Evolutionary conservation across 2,888 invertebrate genomes (phyloP), one percentile per base, ranked within the genome.

Genomic region (Neoascia interrupta): DNA sequence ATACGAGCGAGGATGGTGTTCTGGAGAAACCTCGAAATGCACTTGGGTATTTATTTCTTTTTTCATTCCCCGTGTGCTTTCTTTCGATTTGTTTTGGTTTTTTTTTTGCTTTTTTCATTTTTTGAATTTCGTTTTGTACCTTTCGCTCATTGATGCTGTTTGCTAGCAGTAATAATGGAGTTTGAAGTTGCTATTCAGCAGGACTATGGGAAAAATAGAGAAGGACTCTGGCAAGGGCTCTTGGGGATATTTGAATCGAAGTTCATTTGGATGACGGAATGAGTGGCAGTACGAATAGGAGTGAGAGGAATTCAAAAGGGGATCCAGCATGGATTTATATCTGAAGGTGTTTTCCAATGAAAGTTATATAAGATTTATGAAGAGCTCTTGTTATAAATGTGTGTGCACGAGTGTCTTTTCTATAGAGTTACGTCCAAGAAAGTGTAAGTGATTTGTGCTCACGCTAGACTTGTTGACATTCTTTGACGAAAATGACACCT

Each of bases 161-260:
- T 79, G 76, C 76, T 60, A 72, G 60, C 72, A 72, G 76, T 79
- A 79, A 79, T 79, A 72, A 79, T 79, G 72, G 72, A 72, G 72
- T 79, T 79, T 72, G 64, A 79, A 79, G 76, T 72, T 60, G 53
- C 51, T 53, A 60, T 69, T 60, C 60, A 69, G 19, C 11, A 39
- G 47, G 47, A 58, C 26, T 68, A 31, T 23, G 16, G 37, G 16
- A 21, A 31, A 28, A 58, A 49, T 39, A 26, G 18, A 26, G 60
- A 43, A 60, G 51, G 41, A 41, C 8, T 5, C 58, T 69, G 8
- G 19, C 31, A 43, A 51, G 58, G 19, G 26, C 72, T 66, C 72
- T 72, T 79, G 72, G 72, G 66, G 72, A 79, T 72, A 79, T 72
- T 72, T 66, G 72, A 79, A 72, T 79, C 45, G 76, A 72, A 54